These are phyloP conservation scores for Archocentrus centrarchus DNA, from an alignment of 2,113 vertebrate genomes.

Conservation along the genomic window DNA sequence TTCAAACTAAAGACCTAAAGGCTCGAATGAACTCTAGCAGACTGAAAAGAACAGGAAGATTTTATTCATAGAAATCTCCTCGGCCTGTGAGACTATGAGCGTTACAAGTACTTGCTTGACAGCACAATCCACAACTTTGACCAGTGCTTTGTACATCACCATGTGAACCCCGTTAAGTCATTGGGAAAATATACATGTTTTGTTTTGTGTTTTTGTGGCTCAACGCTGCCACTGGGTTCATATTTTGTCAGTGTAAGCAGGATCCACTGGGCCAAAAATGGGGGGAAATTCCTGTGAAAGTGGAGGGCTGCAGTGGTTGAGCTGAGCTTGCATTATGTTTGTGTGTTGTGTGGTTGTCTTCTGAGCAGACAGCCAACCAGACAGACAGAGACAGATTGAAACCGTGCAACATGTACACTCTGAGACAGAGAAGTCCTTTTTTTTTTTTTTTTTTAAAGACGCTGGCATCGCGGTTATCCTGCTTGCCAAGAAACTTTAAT, in stretches of 20 bases:
- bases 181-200: constrained; percentile 62
- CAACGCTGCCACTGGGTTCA: constrained; percentile 44
- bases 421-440: background rate
- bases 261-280: constrained; percentile 50
- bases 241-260: constrained; percentile 65
- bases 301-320: constrained; percentile 58
- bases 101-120: background rate
- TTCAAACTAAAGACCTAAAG: background rate
- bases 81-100: background rate
- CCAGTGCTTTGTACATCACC: background rate
- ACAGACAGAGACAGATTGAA: constrained; percentile 44
- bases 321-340: constrained; percentile 76
- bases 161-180: constrained; percentile 51
- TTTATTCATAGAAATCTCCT: background rate
- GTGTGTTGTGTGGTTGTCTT: constrained; percentile 70
- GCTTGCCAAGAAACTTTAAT: too few relatives aligned
- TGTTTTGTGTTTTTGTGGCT: constrained; percentile 58
- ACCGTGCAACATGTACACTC: background rate
- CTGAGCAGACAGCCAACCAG: constrained; percentile 44
- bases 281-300: constrained; percentile 69
- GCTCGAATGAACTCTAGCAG: background rate
- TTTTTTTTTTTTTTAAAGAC: background rate
- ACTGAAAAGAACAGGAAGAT: background rate
- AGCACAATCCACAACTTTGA: constrained; percentile 15
- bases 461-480: background rate